These are phyloP conservation scores for Sinella curviseta DNA, from an alignment of 1,140 invertebrate species.

Conservation along the genomic window DNA sequence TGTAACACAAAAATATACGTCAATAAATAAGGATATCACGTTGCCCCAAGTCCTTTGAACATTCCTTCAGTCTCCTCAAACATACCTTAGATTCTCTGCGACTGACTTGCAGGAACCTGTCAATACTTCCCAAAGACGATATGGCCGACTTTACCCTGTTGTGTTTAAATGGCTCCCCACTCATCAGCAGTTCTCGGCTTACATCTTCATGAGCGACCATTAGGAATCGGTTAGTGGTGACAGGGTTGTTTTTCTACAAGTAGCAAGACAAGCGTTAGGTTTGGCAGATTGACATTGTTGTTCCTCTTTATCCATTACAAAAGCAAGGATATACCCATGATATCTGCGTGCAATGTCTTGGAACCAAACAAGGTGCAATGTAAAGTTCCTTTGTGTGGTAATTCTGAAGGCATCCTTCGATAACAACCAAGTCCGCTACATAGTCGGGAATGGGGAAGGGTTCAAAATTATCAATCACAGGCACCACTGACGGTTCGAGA, in stretches of 20 bases:
- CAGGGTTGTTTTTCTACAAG: slow-evolving; percentile 1
- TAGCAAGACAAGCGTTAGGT: neutral
- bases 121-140: slow-evolving; percentile 5
- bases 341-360: slow-evolving; percentile 10
- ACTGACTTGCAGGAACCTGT: neutral
- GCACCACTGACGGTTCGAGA: slow-evolving; percentile 30
- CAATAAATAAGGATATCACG: neutral
- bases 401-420: slow-evolving; percentile 36
- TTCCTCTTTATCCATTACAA: neutral
- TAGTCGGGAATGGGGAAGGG: slow-evolving; percentile 24
- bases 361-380: slow-evolving; percentile 37
- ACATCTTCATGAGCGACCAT: slow-evolving; percentile 17
- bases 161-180: neutral
- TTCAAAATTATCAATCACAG: neutral
- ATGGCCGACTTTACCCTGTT: neutral
- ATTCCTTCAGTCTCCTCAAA: neutral
- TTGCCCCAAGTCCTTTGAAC: neutral
- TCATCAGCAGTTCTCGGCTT: neutral
- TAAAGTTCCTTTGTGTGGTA: slow-evolving; percentile 28
- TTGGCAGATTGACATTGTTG: neutral
- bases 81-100: slow-evolving; percentile 11
- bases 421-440: slow-evolving; percentile 23
- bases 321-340: neutral
- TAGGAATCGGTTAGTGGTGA: neutral
- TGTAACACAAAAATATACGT: neutral